Evolutionary conservation across 2,888 invertebrate genomes (phyloP), one percentile per base, ranked within the genome.

Genomic region (Mayetiola destructor): DNA sequence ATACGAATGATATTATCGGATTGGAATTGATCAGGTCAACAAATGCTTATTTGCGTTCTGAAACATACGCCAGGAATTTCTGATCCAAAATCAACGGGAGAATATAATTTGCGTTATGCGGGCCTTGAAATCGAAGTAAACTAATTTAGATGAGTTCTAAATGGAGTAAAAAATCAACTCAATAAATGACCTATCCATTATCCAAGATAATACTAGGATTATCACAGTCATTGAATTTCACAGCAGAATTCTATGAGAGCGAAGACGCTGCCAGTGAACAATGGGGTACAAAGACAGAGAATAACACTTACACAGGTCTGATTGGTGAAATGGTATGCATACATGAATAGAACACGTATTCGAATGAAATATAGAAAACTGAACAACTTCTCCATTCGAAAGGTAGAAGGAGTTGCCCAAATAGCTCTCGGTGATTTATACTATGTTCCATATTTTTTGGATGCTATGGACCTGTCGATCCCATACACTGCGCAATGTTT

Each of bases 401-500:
- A 68, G 68, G 64, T 80, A 1, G 72, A 74, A 32, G 80, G 81
- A 1, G 72, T 73, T 56, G 87, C 88, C 0, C 83, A 85, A 63
- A 70, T 89, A 56, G 86, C 83, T 16, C 70, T 89, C 14, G 89
- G 85, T 0, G 87, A 89, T 70, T 73, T 90, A 27, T 82, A 88
- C 67, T 82, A 88, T 61, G 85, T 81, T 0, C 78, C 80, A 0
- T 78, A 80, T 63, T 79, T 87, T 63, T 67, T 83, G 53, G 77
- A 80, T 54, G 69, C 83, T 48, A 79, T 85, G 63, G 89, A 90
- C 67, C 70, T 90, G 37, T 84, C 84, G 56, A 75, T 79, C 53
- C 87, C 89, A 0, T 89, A 89, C 61, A 84, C 82, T n/a, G 80
- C 84, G 0, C 85, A 88, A 66, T 90, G 89, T 65, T 76, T 88